These are phyloP conservation scores for Pogonus chalceus DNA, from an alignment of 1,140 invertebrate species.

Conservation along the genomic window DNA sequence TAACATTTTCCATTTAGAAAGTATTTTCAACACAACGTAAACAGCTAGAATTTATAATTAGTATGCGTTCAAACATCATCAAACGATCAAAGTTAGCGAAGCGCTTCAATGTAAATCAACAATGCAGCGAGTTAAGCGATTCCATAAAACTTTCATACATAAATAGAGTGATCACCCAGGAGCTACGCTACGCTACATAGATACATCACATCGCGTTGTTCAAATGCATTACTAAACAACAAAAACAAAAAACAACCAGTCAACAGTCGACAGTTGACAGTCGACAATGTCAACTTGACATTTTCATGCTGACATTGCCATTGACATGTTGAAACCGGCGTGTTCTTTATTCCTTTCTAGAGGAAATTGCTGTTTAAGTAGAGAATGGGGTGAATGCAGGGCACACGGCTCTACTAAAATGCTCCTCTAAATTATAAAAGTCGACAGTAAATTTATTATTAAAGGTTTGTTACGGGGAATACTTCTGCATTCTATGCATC, in stretches of 20 bases:
- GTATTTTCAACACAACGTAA: no score
- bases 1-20: no score
- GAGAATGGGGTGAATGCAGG: neutral
- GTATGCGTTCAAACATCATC: no score
- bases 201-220: no score
- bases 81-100: no score
- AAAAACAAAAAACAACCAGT: no score
- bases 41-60: no score
- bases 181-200: no score
- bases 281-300: neutral
- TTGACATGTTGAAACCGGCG: neutral
- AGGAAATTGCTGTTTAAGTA: neutral
- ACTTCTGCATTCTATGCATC: no score
- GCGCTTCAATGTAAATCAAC: no score
- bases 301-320: neutral
- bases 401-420: no score
- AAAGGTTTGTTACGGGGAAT: neutral
- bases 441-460: neutral
- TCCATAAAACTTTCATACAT: neutral
- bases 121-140: neutral
- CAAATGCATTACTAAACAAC: no score
- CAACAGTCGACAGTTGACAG: neutral
- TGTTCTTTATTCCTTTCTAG: neutral
- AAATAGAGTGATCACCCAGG: neutral
- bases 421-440: neutral